Evolutionary conservation across 1,140 invertebrate species (phyloP), one percentile per base, ranked within the genome.

Genomic region (Diprion similis): DNA sequence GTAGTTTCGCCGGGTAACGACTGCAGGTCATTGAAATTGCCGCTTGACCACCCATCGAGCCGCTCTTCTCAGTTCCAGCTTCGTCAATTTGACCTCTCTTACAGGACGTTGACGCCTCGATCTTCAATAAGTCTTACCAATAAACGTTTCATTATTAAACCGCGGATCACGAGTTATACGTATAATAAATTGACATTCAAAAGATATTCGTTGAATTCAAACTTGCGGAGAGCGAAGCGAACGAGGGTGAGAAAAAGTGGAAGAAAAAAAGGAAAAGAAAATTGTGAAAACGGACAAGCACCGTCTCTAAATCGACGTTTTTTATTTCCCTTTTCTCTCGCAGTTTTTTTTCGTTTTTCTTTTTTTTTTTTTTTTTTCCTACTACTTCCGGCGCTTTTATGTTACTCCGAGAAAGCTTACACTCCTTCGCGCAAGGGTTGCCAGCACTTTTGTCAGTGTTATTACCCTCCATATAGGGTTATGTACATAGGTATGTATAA

Each of bases 361-460:
- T 15, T 17, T 17, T 18, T 37, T 15, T 67, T 11, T 67, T 67
- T 15, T 67, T n/a, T 19, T 19, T 13, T 68, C 11, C 18, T 68
- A 3, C 18, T 68, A 19, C 18, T 19, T 64, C 17, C 17, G 13
- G 1, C 17, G 3, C 19, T 8, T 68, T 68, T 18, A 45, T 13
- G 15, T 19, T 18, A 45, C 7, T 18, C 11, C 66, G 10, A 17
- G 18, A 68, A 19, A 68, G 37, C 37, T 19, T 68, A 19, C 59
- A 64, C 13, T 10, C 18, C 66, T n/a, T 45, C 18, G 37, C 19
- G 66, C 10, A 68, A 59, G 51, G 51, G 51, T 59, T 59, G 51
- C 51, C 66, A 45, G 15, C 66, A 68, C 66, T 68, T 68, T 68
- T 45, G 8, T 68, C 19, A 18, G 15, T 15, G 2, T 68, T 68